These are phyloP conservation scores for Ctenopoma multispine DNA, from an alignment of 2,797 vertebrate genomes.

Conservation along the genomic window DNA sequence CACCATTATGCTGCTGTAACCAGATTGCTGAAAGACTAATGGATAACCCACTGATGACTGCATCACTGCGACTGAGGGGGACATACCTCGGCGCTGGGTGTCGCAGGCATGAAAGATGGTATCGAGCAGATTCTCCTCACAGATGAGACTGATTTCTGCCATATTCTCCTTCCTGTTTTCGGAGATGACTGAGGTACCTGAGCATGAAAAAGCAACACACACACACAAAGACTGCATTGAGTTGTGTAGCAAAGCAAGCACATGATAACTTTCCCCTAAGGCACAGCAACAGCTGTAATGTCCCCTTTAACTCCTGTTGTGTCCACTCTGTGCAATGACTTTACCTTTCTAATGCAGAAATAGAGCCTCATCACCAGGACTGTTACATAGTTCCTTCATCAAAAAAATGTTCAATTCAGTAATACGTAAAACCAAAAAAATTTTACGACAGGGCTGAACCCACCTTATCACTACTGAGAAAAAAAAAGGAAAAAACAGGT, in stretches of 20 bases:
- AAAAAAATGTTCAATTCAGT: no score
- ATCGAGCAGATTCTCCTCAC: constrained; percentile 89
- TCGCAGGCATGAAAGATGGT: constrained; percentile 90
- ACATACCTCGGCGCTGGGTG: constrained; percentile 84
- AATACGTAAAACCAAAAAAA: no score
- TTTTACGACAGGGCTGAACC: no score
- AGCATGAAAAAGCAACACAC: constrained; percentile 15
- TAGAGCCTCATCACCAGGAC: no score
- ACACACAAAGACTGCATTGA: constrained; percentile 29
- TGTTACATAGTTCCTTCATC: no score
- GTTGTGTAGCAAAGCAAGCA: constrained; percentile 37
- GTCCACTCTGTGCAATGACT: no score
- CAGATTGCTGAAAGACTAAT: background rate
- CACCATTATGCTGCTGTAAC: background rate
- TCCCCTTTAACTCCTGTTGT: no score
- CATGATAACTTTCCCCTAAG: constrained; percentile 58
- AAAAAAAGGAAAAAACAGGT: no score
- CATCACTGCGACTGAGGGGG: background rate
- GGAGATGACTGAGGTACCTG: constrained; percentile 50
- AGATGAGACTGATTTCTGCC: constrained; percentile 82
- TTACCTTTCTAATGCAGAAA: no score
- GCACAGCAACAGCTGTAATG: constrained; percentile 14
- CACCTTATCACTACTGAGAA: no score
- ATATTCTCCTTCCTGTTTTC: constrained; percentile 66
- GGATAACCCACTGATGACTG: background rate